Evolutionary conservation across 64 coral and sea anemone species (phyloP).

Genomic region (Exaiptasia diaphana): DNA sequence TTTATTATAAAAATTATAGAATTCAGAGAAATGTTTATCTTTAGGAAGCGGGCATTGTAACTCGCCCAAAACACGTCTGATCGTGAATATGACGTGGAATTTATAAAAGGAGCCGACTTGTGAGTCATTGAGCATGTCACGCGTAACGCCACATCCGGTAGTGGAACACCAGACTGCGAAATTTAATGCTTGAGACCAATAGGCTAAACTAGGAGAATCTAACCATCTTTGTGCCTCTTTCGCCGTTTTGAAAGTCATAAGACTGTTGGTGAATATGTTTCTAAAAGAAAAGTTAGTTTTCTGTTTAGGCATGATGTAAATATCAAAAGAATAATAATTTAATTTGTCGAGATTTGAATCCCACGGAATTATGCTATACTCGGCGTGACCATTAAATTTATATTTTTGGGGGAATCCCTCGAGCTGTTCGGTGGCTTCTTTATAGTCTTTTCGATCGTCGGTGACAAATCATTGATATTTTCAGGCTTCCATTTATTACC

Average conservation of each 20-base stretch:
- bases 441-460: background rate
- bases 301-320: background rate
- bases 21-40: background rate
- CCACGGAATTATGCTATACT: background rate
- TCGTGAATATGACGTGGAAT: background rate
- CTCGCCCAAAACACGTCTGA: background rate
- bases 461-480: too few relatives aligned
- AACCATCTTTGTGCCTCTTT: background rate
- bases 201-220: background rate
- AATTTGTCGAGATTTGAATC: background rate
- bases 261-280: background rate
- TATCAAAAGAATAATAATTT: background rate
- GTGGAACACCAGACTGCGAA: slow-evolving; percentile 45
- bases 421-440: too few relatives aligned
- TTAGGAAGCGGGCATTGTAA: background rate
- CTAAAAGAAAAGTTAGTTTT: too few relatives aligned
- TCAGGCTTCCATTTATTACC: too few relatives aligned
- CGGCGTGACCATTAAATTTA: background rate
- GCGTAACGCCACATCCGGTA: background rate
- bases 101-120: too few relatives aligned
- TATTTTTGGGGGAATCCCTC: background rate
- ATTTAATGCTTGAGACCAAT: slow-evolving; percentile 23
- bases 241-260: background rate
- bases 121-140: background rate
- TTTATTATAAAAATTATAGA: background rate